Evolutionary conservation across 1,140 invertebrate species (phyloP), one percentile per base, ranked within the genome.

Genomic region (Tigriopus japonicus): DNA sequence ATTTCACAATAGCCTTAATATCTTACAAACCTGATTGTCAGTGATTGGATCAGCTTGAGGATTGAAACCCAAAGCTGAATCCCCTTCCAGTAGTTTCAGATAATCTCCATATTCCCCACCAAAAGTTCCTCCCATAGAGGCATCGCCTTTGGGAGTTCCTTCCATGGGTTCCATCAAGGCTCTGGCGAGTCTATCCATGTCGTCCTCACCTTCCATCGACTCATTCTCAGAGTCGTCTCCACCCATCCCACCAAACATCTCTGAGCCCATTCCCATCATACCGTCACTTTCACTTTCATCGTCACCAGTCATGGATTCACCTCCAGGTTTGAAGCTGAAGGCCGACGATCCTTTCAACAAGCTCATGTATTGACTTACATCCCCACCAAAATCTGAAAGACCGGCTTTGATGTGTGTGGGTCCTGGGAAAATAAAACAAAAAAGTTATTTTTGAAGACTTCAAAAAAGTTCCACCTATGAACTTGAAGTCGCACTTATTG

Each of bases 21-120:
- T 21, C 2, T 15, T 49, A 54, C 15, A 6, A 3, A 7, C 52
- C 24, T 19, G 17, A 24, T 54, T 28, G 14, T 54, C 52, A 6
- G 15, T 6, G 6, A 54, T 54, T 5, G 52, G 52, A 14, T 54
- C 52, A 5, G 52, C 17, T 54, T 54, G 52, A 6, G 52, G 52
- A 54, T 54, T 54, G 23, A 54, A 54, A 3, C 52, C 52, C 15
- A 54, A 24, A 17, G 52, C 52, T 19, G 52, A 54, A n/a, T 54
- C 23, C 3, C 52, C 52, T 54, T 54, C 52, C 14, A 54, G 14
- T 6, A 54, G 52, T 21, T 54, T 54, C 52, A 54, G 24, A 54
- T 54, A 54, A 54, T 54, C 24, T 19, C 52, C 52, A 54, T 54
- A 54, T n/a, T 54, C 52, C 24, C 52, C 52, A 5, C 52, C 52